Conservation (phyloP, 2,113 vertebrate genomes). For the Oenanthe oenanthe region DNA sequence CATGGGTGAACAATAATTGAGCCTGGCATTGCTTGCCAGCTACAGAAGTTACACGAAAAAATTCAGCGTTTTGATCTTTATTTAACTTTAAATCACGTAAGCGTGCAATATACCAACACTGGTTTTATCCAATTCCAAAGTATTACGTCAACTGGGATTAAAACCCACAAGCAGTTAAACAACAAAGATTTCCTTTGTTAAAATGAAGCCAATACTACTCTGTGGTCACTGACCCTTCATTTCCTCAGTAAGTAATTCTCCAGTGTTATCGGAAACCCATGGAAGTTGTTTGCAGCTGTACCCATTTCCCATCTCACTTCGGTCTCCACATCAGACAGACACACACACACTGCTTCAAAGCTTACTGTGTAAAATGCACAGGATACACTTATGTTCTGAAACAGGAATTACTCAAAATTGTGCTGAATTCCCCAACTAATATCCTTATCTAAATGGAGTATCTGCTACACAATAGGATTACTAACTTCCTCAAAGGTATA, state of each 20-base stretch:
- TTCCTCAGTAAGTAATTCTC: constrained; percentile 65
- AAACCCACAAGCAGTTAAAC: constrained; percentile 35
- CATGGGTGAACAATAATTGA: background rate
- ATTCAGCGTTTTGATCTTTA: background rate
- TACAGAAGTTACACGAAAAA: background rate
- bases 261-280: constrained; percentile 75
- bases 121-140: constrained; percentile 6
- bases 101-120: background rate
- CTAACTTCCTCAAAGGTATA: background rate
- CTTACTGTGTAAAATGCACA: constrained; percentile 34
- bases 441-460: background rate
- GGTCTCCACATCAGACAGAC: constrained; percentile 50
- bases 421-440: background rate
- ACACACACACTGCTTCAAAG: constrained; percentile 23
- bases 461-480: background rate
- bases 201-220: constrained; percentile 42
- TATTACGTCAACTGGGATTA: background rate
- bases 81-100: background rate
- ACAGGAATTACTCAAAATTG: background rate
- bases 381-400: background rate
- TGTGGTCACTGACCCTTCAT: constrained; percentile 7
- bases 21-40: background rate
- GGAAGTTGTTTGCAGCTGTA: constrained; percentile 86
- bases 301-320: constrained; percentile 82
- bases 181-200: constrained; percentile 38